Evolutionary conservation across 2,113 vertebrate genomes (phyloP).

Genomic region (Accipiter virgatus): DNA sequence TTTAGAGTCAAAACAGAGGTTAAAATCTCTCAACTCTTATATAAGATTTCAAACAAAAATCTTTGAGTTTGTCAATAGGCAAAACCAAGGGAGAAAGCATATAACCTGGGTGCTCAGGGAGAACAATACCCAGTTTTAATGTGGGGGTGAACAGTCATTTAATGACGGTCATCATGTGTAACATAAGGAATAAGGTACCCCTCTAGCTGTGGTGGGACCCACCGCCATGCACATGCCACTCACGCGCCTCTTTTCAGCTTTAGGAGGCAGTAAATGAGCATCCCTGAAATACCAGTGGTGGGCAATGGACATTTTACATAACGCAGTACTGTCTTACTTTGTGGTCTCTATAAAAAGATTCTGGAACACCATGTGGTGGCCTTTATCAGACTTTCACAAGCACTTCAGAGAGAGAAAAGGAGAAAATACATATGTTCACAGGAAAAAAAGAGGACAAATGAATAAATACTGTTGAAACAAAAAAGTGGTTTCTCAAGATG

Average conservation of each 20-base stretch:
- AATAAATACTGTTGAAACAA: neutral
- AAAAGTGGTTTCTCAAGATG: neutral
- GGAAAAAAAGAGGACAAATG: neutral
- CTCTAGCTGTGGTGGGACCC: neutral
- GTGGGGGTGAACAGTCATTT: neutral
- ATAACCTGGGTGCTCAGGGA: neutral
- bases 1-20: neutral
- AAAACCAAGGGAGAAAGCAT: neutral
- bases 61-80: neutral
- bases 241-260: neutral
- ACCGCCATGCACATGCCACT: neutral
- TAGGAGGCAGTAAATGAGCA: neutral
- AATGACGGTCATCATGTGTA: neutral
- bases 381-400: neutral
- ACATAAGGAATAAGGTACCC: neutral
- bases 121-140: neutral
- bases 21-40: neutral
- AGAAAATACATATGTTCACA: neutral
- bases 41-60: neutral
- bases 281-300: fast-evolving
- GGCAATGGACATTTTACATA: neutral
- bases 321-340: neutral
- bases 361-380: neutral
- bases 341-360: neutral
- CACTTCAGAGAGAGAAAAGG: neutral